Evolutionary conservation across 1,140 invertebrate genomes (phyloP), one percentile per base, ranked within the genome.

Genomic region (Oryctes rhinoceros): DNA sequence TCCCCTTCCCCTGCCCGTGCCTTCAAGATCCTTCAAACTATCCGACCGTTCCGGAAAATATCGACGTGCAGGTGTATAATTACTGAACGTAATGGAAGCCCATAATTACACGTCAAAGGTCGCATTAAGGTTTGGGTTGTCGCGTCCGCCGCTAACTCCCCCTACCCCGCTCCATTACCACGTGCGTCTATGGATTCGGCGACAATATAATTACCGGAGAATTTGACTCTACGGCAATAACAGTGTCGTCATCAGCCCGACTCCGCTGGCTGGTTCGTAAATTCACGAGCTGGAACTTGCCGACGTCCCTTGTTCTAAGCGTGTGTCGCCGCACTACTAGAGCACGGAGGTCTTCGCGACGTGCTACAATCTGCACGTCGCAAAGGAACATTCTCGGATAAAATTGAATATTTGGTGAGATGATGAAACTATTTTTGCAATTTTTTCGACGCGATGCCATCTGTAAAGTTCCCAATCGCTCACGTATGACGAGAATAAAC

Each of bases 91-190:
- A 74, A 74, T 39, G 67, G 67, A 39, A 39, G 37, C 13, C 67
- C 67, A 35, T 74, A 74, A 74, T 74, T 74, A 39, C 67, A 74
- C 67, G 67, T 74, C 30, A 74, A 74, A 74, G 67, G 67, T 74
- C 67, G 67, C 67, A 74, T 74, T 74, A 74, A 13, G 67, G 67
- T 15, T 37, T 24, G n/a, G 67, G 13, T 24, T 18, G 13, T 3
- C 53, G 7, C 53, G 13, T 15, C 49, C 49, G n/a, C 13, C 13
- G n/a, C 49, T 18, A 48, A 13, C 49, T 4, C 9, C 1, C 15
- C 53, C 48, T 2, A 10, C n/a, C 6, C 53, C 53, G 18, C 15
- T n/a, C n/a, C 11, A 53, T 15, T n/a, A 18, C 15, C 53, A 18
- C 53, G 53, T 59, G 53, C 53, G 53, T n/a, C 53, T 59, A 74